A percentile compares a stretch with the other conserved stretches of the same genome.
Evolutionary conservation across 2,888 invertebrate species (phyloP).

Genomic region (Sclerodermus sp.): DNA sequence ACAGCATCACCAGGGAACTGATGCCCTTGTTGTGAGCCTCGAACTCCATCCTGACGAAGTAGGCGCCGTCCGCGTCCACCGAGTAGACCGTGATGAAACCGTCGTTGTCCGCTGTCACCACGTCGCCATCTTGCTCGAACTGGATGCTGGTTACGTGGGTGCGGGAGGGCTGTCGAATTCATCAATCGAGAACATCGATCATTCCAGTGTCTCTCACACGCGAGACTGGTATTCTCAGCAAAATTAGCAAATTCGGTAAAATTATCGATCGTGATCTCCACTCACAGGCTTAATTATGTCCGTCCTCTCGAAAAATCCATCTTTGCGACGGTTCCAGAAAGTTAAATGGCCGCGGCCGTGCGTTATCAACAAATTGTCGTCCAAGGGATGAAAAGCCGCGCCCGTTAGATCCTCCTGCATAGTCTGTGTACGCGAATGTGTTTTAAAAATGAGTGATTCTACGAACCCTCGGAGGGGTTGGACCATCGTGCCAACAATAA

Average conservation of each 20-base stretch:
- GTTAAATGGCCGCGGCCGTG: conserved; percentile 90
- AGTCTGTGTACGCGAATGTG: conserved; percentile 63
- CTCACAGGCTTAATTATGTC: conserved; percentile 82
- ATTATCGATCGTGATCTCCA: conserved; percentile 6
- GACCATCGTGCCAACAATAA: no score
- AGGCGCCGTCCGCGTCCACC: conserved; percentile 85
- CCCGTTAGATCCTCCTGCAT: conserved; percentile 86
- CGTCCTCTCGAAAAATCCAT: conserved; percentile 86
- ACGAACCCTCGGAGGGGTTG: no score
- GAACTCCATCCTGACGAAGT: conserved; percentile 85
- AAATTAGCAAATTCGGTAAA: no score
- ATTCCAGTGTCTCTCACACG: no score
- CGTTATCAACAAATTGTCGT: conserved; percentile 88
- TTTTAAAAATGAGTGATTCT: no score
- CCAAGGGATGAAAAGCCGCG: conserved; percentile 87
- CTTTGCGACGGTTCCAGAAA: conserved; percentile 90
- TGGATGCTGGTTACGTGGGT: conserved; percentile 85
- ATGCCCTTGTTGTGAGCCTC: conserved; percentile 89
- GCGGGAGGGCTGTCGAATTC: conserved; percentile 68
- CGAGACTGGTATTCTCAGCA: no score
- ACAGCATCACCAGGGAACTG: conserved; percentile 83
- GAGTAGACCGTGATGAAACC: conserved; percentile 91
- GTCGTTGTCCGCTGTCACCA: conserved; percentile 89
- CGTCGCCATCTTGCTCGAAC: conserved; percentile 89
- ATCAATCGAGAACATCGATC: no score